phyloP scores from a whole-genome alignment of 2,113 vertebrate genomes.

The Heterotilapia buettikoferi region DNA sequence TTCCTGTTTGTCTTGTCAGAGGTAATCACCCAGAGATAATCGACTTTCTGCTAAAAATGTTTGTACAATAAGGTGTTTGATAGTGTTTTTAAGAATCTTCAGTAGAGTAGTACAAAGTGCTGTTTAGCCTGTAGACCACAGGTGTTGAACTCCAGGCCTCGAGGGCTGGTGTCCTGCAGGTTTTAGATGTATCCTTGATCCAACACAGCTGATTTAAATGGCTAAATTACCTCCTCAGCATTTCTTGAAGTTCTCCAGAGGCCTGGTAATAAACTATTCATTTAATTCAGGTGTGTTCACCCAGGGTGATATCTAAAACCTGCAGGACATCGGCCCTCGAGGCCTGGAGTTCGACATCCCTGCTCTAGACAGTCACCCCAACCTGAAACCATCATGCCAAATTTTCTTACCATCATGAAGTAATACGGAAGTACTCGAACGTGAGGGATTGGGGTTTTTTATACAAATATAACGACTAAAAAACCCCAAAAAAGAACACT shows the following conservation, averaged over 20 bases:
- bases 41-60: background rate
- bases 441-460: background rate
- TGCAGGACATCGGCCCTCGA: background rate
- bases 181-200: background rate
- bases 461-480: background rate
- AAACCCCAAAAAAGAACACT: rapidly evolving
- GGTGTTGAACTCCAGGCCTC: background rate
- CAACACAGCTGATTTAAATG: background rate
- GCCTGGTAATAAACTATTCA: background rate
- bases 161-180: background rate
- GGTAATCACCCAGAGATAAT: background rate
- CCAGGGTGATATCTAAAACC: background rate
- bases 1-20: background rate
- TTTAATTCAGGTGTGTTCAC: background rate
- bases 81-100: background rate
- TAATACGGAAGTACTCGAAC: background rate
- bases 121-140: background rate
- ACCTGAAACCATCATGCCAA: background rate
- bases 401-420: background rate
- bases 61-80: background rate
- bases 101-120: background rate
- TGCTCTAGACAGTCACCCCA: background rate
- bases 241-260: background rate
- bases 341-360: background rate
- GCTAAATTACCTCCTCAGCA: background rate